Percentiles rank a stretch among this genome's conserved stretches.
phyloP scores from a whole-genome alignment of 2,888 invertebrate species.

The Trachelus stipa region DNA sequence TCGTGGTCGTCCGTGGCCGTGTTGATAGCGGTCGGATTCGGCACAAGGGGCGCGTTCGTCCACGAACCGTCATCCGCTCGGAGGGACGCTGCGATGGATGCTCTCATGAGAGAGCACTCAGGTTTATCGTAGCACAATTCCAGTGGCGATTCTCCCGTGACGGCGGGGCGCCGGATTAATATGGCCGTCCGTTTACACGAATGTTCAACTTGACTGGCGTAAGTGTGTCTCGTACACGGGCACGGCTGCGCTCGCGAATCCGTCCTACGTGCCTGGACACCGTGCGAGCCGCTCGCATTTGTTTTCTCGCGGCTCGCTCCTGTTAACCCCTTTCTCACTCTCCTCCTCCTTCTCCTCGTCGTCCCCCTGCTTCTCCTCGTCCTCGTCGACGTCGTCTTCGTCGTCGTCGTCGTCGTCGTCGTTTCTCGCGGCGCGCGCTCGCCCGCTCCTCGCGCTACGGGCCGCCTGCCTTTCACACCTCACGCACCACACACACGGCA shows the following conservation, averaged over 20 bases:
- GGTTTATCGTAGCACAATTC: constrained; percentile 3
- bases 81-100: constrained; percentile 17
- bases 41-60: no score
- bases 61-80: constrained; percentile 42
- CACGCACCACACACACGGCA: constrained; percentile 13
- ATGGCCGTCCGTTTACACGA: constrained; percentile 48
- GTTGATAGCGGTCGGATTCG: no score
- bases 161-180: constrained; percentile 44
- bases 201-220: constrained; percentile 24
- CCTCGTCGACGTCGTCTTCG: constrained; percentile 20
- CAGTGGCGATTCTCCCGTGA: constrained; percentile 26
- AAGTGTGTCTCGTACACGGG: constrained; percentile 1
- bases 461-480: constrained; percentile 13
- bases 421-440: constrained; percentile 15
- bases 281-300: constrained; percentile 11
- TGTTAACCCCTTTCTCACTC: constrained; percentile 8
- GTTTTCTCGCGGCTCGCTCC: constrained; percentile 13
- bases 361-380: constrained; percentile 29
- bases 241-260: neutral
- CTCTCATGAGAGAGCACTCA: no score
- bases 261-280: constrained; percentile 9
- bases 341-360: constrained; percentile 16
- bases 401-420: constrained; percentile 16
- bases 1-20: constrained; percentile 27
- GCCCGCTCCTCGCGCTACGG: constrained; percentile 4